These are phyloP conservation scores for Tuta absoluta DNA, from an alignment of 2,888 invertebrate genomes.

Conservation along the genomic window DNA sequence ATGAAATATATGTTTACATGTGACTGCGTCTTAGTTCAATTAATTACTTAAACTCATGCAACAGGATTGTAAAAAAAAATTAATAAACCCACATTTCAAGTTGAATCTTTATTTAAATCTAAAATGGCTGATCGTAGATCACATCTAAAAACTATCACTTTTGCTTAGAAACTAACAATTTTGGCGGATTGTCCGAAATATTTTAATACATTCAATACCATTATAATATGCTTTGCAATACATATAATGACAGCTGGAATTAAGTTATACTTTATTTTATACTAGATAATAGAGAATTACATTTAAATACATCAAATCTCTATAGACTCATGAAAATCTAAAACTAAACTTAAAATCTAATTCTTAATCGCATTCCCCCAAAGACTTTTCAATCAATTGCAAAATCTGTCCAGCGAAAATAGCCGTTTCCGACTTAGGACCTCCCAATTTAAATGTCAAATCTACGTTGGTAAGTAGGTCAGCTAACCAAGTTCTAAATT, in stretches of 20 bases:
- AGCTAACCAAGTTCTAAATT: slow-evolving; percentile 85
- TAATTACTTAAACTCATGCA: not conserved
- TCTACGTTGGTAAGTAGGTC: slow-evolving; percentile 79
- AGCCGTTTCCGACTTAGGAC: slow-evolving; percentile 84
- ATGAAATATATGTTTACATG: not conserved
- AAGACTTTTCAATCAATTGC: slow-evolving; percentile 74
- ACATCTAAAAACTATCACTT: slow-evolving; percentile 11
- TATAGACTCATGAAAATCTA: too few relatives aligned
- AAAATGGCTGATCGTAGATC: not conserved
- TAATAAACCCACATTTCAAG: not conserved
- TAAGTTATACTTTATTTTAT: not conserved
- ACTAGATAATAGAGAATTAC: not conserved
- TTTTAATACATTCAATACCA: not conserved
- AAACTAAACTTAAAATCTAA: slow-evolving; percentile 13
- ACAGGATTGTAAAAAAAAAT: not conserved
- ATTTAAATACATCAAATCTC: not conserved
- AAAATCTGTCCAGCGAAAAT: slow-evolving; percentile 83
- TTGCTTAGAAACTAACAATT: slow-evolving; percentile 6
- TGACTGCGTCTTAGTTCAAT: slow-evolving; percentile 1
- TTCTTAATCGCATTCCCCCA: slow-evolving; percentile 47
- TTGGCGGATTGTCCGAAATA: not conserved
- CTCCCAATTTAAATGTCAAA: slow-evolving; percentile 74
- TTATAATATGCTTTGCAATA: slow-evolving; percentile 20
- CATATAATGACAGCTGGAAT: not conserved
- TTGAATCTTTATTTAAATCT: not conserved